A percentile compares a stretch with the other conserved stretches of the same genome.
phyloP scores from a whole-genome alignment of 2,797 vertebrate species.

The Sebastes iracundus region DNA sequence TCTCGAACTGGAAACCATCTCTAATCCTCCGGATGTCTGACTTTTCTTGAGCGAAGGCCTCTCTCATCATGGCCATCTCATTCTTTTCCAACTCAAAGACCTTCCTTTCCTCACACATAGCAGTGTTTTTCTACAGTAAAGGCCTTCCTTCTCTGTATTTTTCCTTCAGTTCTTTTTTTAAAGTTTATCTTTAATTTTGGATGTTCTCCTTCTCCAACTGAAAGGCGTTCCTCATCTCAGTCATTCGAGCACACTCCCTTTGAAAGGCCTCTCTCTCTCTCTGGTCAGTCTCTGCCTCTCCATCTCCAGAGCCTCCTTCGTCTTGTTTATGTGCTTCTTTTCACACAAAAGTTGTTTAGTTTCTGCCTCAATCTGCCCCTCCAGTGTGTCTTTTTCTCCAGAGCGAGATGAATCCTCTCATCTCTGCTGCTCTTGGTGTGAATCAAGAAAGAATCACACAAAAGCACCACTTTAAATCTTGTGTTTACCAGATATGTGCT shows the following conservation, averaged over 20 bases:
- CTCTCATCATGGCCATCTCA: background rate
- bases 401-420: background rate
- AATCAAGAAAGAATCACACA: background rate
- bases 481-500: too few species aligned
- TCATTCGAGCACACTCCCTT: background rate
- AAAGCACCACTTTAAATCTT: too few species aligned
- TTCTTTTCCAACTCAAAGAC: background rate
- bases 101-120: background rate
- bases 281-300: background rate
- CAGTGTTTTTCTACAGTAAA: background rate
- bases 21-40: background rate
- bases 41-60: background rate
- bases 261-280: background rate
- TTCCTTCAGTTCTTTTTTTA: background rate
- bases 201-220: background rate
- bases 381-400: background rate
- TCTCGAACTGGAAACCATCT: background rate
- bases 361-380: background rate
- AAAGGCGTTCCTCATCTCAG: background rate
- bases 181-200: background rate
- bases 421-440: background rate
- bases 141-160: background rate
- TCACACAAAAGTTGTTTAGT: background rate
- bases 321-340: background rate
- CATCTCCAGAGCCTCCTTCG: conserved; percentile 5